Percentiles rank a stretch among this genome's conserved stretches.
Evolutionary conservation across 2,113 vertebrate species (phyloP).

Genomic region (Crotalus tigris): DNA sequence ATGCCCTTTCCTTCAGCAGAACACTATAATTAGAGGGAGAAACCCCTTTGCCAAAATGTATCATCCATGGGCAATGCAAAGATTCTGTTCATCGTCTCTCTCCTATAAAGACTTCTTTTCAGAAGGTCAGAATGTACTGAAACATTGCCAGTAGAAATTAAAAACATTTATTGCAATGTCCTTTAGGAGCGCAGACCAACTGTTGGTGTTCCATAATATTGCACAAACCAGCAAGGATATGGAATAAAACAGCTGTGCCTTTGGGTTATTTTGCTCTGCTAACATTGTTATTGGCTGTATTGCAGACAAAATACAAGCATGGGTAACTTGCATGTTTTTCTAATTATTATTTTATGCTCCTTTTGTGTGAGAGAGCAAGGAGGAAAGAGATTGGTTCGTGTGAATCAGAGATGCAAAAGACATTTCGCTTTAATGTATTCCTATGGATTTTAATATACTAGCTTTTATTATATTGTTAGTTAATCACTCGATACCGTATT

Average conservation of each 20-base stretch:
- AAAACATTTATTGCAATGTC: conserved; percentile 67
- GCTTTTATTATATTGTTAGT: neutral
- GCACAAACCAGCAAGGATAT: conserved; percentile 66
- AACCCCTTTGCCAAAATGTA: conserved; percentile 25
- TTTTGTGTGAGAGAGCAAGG: neutral
- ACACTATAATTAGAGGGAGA: conserved; percentile 45
- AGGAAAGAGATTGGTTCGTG: no score
- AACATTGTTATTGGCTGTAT: conserved; percentile 50
- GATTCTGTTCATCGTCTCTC: conserved; percentile 42
- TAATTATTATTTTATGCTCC: conserved; percentile 6
- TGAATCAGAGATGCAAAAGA: neutral
- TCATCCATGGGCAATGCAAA: conserved; percentile 40
- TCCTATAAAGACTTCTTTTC: conserved; percentile 49
- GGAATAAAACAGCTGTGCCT: conserved; percentile 70
- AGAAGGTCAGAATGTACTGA: conserved; percentile 59
- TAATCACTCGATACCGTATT: neutral
- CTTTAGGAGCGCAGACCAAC: conserved; percentile 69
- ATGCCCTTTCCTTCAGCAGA: conserved; percentile 46
- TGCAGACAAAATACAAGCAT: conserved; percentile 47
- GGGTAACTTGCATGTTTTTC: conserved; percentile 39
- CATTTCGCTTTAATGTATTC: neutral
- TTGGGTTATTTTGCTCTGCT: conserved; percentile 55
- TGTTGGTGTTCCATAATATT: conserved; percentile 58
- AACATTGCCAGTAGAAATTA: conserved; percentile 64
- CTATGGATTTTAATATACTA: neutral